Evolutionary conservation across 1,140 invertebrate species (phyloP).

Genomic region (Sarcophaga peregrina): DNA sequence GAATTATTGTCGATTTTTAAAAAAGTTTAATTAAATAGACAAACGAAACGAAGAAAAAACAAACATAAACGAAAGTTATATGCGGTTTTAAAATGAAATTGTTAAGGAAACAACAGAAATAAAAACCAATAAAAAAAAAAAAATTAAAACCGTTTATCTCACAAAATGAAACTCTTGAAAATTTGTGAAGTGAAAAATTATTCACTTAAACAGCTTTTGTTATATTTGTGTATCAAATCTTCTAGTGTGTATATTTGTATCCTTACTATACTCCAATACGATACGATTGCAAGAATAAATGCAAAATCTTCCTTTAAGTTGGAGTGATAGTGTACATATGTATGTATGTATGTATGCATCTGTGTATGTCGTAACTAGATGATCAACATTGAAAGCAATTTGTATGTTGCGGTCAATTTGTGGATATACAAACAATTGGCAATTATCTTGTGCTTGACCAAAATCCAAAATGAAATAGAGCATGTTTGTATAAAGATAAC

Average conservation of each 20-base stretch:
- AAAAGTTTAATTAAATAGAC: constrained; percentile 13
- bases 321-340: too few species aligned
- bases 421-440: constrained; percentile 36
- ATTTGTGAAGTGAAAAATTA: not conserved
- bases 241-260: too few species aligned
- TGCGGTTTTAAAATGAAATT: constrained; percentile 11
- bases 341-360: not conserved
- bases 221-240: too few species aligned
- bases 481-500: constrained; percentile 31
- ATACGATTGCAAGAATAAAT: too few species aligned
- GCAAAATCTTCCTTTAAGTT: too few species aligned
- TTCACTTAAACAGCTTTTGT: not conserved
- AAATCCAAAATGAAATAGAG: constrained; percentile 24
- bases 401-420: constrained; percentile 38
- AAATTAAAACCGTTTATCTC: not conserved
- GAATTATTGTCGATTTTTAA: not conserved
- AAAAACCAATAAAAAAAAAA: too few species aligned
- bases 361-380: not conserved
- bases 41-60: not conserved
- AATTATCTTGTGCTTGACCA: constrained; percentile 39
- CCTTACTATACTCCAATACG: too few species aligned
- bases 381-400: constrained; percentile 28
- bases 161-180: not conserved
- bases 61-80: not conserved
- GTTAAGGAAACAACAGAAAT: not conserved